Percentiles rank a stretch among this genome's conserved stretches.
Conservation (phyloP, 2,113 vertebrate species). For the Phalacrocorax brasilianus region DNA sequence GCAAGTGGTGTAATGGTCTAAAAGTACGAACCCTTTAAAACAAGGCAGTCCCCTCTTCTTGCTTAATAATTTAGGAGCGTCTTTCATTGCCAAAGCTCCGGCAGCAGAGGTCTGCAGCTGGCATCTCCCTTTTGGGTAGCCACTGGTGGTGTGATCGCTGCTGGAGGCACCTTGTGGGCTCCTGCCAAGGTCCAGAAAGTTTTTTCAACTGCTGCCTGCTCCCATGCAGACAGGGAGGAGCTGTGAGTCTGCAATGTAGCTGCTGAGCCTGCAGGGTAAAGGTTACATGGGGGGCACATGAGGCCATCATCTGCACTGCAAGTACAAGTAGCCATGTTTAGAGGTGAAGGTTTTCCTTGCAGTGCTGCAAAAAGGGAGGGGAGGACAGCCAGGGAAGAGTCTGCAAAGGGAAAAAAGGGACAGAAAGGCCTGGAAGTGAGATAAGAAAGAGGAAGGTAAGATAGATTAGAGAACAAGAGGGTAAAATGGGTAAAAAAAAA, state of each 20-base stretch:
- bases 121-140: neutral
- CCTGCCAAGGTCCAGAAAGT: neutral
- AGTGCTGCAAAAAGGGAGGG: neutral
- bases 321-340: rapidly evolving
- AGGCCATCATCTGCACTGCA: neutral
- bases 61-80: neutral
- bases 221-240: neutral
- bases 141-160: neutral
- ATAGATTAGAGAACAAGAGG: neutral
- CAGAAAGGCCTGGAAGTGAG: neutral
- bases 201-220: neutral
- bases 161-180: neutral
- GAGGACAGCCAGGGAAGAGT: neutral
- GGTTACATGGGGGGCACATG: neutral
- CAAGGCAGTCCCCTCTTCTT: neutral
- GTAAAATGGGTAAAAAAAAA: neutral
- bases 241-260: neutral
- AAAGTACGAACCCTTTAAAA: neutral
- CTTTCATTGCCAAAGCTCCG: neutral
- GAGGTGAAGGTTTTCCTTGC: neutral
- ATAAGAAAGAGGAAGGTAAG: neutral
- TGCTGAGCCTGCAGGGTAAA: neutral
- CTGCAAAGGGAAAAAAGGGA: neutral
- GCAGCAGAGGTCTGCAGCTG: neutral
- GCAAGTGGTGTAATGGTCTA: neutral